These are phyloP conservation scores for Zaprionus obscuricornis DNA, from an alignment of 2,888 invertebrate genomes.

Conservation along the genomic window DNA sequence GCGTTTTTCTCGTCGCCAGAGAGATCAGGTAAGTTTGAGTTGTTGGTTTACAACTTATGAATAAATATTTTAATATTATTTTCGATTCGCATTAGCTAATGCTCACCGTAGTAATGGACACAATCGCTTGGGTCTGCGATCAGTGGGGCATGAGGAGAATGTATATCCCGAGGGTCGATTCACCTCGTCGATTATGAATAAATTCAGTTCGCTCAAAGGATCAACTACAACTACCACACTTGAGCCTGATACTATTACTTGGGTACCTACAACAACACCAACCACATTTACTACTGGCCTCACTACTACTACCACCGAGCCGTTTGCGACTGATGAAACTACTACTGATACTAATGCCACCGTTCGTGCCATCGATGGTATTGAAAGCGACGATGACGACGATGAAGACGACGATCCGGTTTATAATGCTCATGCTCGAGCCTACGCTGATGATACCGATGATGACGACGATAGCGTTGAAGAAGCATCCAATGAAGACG, in stretches of 20 bases:
- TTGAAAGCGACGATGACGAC: constrained; percentile 12
- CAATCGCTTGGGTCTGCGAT: constrained; percentile 38
- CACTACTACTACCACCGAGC: background rate
- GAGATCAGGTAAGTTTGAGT: constrained; percentile 48
- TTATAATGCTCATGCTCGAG: constrained; percentile 5
- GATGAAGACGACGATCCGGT: constrained; percentile 2
- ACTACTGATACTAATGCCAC: background rate
- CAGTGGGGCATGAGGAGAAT: constrained; percentile 43
- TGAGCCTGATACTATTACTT: background rate
- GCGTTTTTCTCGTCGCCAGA: constrained; percentile 42
- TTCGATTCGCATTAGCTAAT: no score
- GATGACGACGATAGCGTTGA: constrained; percentile 41
- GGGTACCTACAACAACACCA: background rate
- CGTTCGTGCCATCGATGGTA: constrained; percentile 10
- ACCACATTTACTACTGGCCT: background rate
- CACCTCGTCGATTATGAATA: constrained; percentile 49
- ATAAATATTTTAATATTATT: no score
- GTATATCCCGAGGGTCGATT: constrained; percentile 59
- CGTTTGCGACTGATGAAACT: background rate
- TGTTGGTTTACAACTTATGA: no score
- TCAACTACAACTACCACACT: constrained; percentile 28
- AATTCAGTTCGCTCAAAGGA: constrained; percentile 47
- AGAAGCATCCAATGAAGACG: background rate
- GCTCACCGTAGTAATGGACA: constrained; percentile 12
- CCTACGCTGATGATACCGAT: constrained; percentile 27